A percentile compares a stretch with the other conserved stretches of the same genome.
These are phyloP conservation scores for Halichoerus grypus DNA, from an alignment of 2,113 vertebrate genomes.

Conservation along the genomic window DNA sequence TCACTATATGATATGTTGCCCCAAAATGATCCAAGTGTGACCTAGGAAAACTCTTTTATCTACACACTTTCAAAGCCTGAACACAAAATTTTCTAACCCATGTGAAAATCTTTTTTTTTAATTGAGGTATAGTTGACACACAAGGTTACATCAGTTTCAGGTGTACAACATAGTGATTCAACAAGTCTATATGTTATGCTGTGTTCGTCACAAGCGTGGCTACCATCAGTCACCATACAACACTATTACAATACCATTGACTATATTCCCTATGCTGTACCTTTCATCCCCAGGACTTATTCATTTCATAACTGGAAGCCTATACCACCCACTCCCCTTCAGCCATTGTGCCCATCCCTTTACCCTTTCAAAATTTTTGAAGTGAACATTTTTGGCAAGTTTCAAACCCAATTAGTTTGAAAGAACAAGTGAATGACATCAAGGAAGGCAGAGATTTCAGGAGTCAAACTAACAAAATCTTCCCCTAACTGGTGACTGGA, in stretches of 20 bases:
- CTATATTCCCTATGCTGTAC: not conserved
- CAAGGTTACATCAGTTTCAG: not conserved
- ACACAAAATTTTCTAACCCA: not conserved
- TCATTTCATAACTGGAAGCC: not conserved
- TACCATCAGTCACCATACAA: not conserved
- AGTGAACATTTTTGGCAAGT: not conserved
- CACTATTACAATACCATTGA: not conserved
- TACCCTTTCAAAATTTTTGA: not conserved
- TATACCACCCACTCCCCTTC: not conserved
- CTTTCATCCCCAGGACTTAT: not conserved
- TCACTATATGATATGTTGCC: not conserved
- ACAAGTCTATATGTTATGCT: not conserved
- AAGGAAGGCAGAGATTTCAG: not conserved
- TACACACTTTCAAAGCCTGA: not conserved
- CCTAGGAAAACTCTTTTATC: not conserved
- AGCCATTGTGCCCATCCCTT: not conserved
- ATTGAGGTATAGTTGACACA: not conserved
- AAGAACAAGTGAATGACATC: not conserved
- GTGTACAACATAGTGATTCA: not conserved
- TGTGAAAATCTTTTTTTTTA: not conserved
- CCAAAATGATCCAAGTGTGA: not conserved
- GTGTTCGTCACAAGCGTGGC: not conserved
- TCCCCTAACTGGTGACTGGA: not conserved
- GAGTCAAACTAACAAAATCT: not conserved
- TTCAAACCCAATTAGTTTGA: not conserved